Percentiles rank a stretch among this genome's conserved stretches.
These are phyloP conservation scores for Sympetrum striolatum DNA, from an alignment of 2,888 invertebrate genomes.

Conservation along the genomic window DNA sequence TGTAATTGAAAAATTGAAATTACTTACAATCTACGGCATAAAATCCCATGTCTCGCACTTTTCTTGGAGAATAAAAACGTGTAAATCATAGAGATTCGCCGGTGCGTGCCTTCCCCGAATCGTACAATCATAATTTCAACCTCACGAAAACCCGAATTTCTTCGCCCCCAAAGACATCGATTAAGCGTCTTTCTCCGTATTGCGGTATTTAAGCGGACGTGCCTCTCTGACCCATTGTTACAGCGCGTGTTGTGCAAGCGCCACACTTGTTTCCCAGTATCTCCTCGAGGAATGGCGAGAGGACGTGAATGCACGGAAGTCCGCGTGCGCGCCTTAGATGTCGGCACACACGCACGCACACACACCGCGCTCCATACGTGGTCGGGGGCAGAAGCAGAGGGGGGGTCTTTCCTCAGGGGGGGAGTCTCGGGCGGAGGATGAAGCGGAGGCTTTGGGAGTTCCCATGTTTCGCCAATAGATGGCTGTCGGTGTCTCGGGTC, in stretches of 20 bases:
- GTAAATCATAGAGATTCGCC: not conserved
- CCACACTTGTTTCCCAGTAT: slow-evolving; percentile 17
- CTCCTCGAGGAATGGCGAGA: not conserved
- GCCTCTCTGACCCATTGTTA: not conserved
- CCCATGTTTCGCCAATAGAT: slow-evolving; percentile 43
- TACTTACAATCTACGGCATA: too few species aligned
- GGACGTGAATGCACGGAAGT: slow-evolving; percentile 15
- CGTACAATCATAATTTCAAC: too few species aligned
- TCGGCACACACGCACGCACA: not conserved
- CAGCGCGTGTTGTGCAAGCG: slow-evolving; percentile 26
- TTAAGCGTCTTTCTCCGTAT: not conserved
- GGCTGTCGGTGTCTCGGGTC: slow-evolving; percentile 42
- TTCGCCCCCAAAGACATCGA: too few species aligned
- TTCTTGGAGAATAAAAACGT: too few species aligned
- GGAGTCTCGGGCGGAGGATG: not conserved
- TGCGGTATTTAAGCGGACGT: slow-evolving; percentile 6
- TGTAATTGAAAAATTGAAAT: too few species aligned
- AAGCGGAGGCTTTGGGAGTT: slow-evolving; percentile 30
- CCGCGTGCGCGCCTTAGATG: not conserved
- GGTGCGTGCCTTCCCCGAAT: not conserved
- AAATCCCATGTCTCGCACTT: too few species aligned
- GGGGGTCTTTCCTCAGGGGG: not conserved
- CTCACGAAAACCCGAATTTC: not conserved
- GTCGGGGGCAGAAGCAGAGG: not conserved
- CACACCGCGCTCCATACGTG: not conserved